Evolutionary conservation across 2,888 invertebrate genomes (phyloP).

Genomic region (Clepsis dumicolana): DNA sequence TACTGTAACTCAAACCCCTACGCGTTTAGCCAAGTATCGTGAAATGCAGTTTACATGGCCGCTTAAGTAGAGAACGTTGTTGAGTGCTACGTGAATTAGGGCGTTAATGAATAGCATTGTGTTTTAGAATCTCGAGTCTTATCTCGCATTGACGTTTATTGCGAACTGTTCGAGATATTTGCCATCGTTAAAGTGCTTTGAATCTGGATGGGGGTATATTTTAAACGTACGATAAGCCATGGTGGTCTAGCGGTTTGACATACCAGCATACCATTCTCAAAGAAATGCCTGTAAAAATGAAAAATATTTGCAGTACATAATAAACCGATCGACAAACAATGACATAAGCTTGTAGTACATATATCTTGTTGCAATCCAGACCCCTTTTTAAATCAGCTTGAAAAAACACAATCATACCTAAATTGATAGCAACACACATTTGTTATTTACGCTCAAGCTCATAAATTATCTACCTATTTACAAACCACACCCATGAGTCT

Average conservation of each 20-base stretch:
- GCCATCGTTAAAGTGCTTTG: constrained; percentile 3
- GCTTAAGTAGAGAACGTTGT: constrained; percentile 42
- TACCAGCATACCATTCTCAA: not conserved
- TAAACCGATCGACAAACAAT: no score
- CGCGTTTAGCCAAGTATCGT: constrained; percentile 27
- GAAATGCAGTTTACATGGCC: constrained; percentile 41
- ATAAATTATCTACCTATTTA: no score
- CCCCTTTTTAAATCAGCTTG: no score
- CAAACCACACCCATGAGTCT: no score
- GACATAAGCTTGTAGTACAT: no score
- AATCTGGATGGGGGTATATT: not conserved
- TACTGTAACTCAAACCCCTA: constrained; percentile 13
- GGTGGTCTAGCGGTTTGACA: not conserved
- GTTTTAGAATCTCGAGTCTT: constrained; percentile 23
- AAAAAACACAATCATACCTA: no score
- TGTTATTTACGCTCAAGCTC: no score
- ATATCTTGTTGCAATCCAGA: no score
- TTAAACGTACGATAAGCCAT: not conserved
- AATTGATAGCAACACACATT: no score
- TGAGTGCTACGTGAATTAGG: constrained; percentile 24
- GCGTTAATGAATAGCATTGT: constrained; percentile 36
- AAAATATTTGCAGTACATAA: no score
- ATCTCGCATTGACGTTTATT: constrained; percentile 12
- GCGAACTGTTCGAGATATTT: constrained; percentile 11
- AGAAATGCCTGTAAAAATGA: no score